Conservation (phyloP, 2,113 vertebrate species). For the Xiphophorus couchianus region DNA sequence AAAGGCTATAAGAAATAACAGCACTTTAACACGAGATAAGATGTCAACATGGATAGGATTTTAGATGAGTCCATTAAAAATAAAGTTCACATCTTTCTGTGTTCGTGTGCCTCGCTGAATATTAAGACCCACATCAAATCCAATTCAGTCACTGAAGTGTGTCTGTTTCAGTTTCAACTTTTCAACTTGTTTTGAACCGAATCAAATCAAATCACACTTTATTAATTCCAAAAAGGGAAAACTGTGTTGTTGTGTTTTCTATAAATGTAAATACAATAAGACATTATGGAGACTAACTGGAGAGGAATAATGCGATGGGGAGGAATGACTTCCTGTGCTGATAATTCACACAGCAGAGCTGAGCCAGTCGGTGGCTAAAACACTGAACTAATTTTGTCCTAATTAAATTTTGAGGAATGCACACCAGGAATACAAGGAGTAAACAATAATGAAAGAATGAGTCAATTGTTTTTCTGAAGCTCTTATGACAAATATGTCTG, state of each 20-base stretch:
- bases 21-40: conserved; percentile 35
- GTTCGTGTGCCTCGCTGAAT: neutral
- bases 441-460: too few relatives aligned
- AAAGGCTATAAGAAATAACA: conserved; percentile 12
- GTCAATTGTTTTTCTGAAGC: too few relatives aligned
- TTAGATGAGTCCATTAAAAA: conserved; percentile 25
- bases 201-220: neutral
- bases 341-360: neutral
- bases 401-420: neutral
- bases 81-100: neutral
- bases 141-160: neutral
- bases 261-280: neutral
- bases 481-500: neutral
- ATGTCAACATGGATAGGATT: conserved; percentile 26
- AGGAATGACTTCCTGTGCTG: neutral
- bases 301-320: neutral
- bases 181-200: neutral
- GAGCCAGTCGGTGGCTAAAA: neutral
- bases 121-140: neutral
- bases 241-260: neutral
- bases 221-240: neutral
- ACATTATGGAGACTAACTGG: neutral
- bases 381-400: neutral
- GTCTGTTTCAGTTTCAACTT: neutral
- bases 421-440: neutral